phyloP scores from a whole-genome alignment of 2,888 invertebrate species.

The Bimastos eiseni region DNA sequence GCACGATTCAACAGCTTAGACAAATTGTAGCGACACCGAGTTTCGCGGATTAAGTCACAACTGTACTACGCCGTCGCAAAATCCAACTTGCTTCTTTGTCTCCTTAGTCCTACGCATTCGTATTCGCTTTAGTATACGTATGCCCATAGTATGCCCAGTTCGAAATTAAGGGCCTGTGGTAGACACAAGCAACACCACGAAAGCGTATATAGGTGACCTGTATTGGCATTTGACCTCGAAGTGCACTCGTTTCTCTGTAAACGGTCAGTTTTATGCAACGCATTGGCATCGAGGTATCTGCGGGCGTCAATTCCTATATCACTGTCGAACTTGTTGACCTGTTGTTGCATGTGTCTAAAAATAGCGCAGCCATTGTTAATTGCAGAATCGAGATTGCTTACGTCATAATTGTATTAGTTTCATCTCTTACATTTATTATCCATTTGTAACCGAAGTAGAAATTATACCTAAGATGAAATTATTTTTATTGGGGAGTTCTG shows the following conservation, averaged over 20 bases:
- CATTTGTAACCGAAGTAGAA: too few species aligned
- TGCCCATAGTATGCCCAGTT: not conserved
- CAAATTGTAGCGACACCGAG: conserved; percentile 22
- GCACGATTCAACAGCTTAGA: not conserved
- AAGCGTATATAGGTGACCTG: not conserved
- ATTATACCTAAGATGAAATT: too few species aligned
- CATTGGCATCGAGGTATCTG: not conserved
- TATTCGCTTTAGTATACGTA: not conserved
- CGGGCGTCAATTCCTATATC: not conserved
- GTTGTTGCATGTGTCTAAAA: not conserved
- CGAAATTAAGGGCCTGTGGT: not conserved
- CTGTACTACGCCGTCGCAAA: not conserved
- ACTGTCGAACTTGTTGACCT: not conserved
- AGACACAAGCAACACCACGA: too few species aligned
- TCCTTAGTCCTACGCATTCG: not conserved
- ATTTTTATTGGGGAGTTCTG: too few species aligned
- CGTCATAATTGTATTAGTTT: not conserved
- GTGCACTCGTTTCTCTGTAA: not conserved
- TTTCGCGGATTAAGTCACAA: conserved; percentile 13
- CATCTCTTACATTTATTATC: too few species aligned
- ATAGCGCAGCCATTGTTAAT: not conserved
- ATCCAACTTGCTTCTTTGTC: not conserved
- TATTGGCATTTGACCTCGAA: not conserved
- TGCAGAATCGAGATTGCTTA: not conserved
- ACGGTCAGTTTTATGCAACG: not conserved